phyloP scores from a whole-genome alignment of 2,113 vertebrate genomes.

The Tinamus guttatus region DNA sequence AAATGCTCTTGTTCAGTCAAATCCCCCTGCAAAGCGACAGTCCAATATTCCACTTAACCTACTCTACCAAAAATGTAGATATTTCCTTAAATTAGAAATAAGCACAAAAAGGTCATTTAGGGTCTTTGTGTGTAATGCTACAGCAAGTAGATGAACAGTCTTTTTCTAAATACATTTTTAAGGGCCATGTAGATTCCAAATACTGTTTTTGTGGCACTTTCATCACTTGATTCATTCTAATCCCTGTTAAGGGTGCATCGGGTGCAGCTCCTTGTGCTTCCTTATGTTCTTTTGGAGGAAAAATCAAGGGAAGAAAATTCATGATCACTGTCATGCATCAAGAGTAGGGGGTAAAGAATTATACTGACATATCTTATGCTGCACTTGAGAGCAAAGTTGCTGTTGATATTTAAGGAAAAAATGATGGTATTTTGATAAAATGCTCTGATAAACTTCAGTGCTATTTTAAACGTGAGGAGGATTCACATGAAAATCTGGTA shows the following conservation, averaged over 20 bases:
- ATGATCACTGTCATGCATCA: neutral
- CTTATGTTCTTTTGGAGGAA: neutral
- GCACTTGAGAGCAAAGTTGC: slow-evolving; percentile 21
- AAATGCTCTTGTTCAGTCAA: neutral
- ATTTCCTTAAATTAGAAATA: neutral
- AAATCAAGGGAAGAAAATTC: neutral
- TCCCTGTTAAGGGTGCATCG: neutral
- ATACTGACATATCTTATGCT: slow-evolving; percentile 15
- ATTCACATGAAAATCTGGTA: neutral
- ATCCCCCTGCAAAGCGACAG: neutral
- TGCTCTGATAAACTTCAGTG: slow-evolving; percentile 23
- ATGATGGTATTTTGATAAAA: slow-evolving; percentile 8
- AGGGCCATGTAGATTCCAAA: neutral
- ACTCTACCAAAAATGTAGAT: no score
- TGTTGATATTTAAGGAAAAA: slow-evolving; percentile 36
- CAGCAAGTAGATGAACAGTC: neutral
- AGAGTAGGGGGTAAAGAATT: neutral
- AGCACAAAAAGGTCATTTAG: neutral
- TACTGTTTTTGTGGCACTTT: neutral
- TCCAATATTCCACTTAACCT: neutral
- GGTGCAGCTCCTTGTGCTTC: neutral
- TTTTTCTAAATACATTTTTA: neutral
- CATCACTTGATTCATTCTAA: neutral
- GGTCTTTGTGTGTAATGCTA: no score
- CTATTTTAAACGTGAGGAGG: slow-evolving; percentile 28